These are phyloP conservation scores for Andrena bicolor DNA, from an alignment of 2,888 invertebrate species.

Conservation along the genomic window DNA sequence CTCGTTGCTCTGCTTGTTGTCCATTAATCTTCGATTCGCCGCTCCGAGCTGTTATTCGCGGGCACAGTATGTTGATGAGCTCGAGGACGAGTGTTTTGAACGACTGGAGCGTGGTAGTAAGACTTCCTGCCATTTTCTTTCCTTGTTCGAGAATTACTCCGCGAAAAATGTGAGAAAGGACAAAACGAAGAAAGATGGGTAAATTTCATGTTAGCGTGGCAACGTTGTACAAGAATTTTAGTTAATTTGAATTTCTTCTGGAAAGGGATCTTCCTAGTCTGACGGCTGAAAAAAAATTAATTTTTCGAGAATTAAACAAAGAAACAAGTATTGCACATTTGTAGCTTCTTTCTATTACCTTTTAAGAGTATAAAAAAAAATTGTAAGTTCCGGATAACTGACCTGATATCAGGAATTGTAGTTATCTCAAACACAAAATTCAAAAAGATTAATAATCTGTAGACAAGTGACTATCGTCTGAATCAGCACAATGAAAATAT, in stretches of 20 bases:
- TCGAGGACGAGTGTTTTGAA: neutral
- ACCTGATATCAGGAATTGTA: too few relatives aligned
- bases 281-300: too few relatives aligned
- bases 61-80: neutral
- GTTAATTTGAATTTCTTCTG: neutral
- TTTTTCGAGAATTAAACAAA: too few relatives aligned
- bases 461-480: too few relatives aligned
- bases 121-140: neutral
- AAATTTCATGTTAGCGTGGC: neutral
- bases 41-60: neutral
- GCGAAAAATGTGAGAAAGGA: slow-evolving; percentile 1
- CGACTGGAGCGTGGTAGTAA: neutral
- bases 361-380: too few relatives aligned
- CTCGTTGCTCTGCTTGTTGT: slow-evolving; percentile 8
- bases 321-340: too few relatives aligned
- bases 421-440: too few relatives aligned
- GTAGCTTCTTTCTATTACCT: too few relatives aligned
- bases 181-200: neutral
- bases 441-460: too few relatives aligned
- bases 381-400: too few relatives aligned
- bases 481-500: too few relatives aligned
- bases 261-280: too few relatives aligned
- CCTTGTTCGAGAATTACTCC: slow-evolving; percentile 11
- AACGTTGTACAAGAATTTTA: slow-evolving; percentile 4
- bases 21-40: slow-evolving; percentile 29